These are phyloP conservation scores for Butorides virescens DNA, from an alignment of 2,113 vertebrate species.

Conservation along the genomic window DNA sequence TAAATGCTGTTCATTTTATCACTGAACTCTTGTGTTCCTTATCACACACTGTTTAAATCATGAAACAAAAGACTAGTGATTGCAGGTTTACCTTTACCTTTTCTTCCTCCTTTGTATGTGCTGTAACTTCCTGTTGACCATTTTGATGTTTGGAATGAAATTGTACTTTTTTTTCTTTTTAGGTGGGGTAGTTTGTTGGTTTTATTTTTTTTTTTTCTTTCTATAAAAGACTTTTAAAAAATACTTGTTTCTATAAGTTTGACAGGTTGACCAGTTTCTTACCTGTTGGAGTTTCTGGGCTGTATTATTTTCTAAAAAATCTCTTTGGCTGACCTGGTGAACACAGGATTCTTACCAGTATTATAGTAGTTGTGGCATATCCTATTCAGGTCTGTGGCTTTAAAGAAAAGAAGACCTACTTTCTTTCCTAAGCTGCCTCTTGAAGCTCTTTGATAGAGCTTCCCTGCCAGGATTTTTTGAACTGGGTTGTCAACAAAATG, in stretches of 20 bases:
- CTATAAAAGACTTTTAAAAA: not conserved
- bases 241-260: not conserved
- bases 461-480: not conserved
- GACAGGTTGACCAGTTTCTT: not conserved
- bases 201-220: not conserved
- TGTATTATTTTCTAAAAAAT: not conserved
- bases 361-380: not conserved
- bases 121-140: not conserved
- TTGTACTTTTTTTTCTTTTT: not conserved
- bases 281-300: not conserved
- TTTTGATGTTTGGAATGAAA: not conserved
- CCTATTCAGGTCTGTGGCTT: not conserved
- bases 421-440: not conserved
- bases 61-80: not conserved
- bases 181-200: not conserved
- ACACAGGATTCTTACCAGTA: not conserved
- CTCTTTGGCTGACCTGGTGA: not conserved
- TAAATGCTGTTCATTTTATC: not conserved
- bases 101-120: not conserved
- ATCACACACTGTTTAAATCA: not conserved
- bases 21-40: not conserved
- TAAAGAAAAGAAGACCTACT: not conserved
- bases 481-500: not conserved
- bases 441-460: not conserved
- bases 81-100: not conserved